Base-by-base conservation (phyloP, 92 coral and sea anemone species). In the Epizoanthus fatuus region DNA sequence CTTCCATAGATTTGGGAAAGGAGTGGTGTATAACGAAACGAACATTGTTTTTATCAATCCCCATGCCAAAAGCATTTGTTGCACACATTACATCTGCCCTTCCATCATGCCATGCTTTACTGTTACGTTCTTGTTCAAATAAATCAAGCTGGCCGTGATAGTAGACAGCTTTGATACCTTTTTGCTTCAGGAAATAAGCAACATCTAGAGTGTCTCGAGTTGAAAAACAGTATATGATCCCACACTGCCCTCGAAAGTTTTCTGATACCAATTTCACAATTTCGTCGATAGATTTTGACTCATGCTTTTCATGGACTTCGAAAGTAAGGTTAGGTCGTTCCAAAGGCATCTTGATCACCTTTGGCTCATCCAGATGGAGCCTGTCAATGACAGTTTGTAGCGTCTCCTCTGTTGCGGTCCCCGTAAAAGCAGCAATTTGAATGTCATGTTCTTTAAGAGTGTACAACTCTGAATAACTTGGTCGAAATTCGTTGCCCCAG, bases 161-260 rank as follows among this genome's bases (percentile, higher is more conserved):
- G 35, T 29, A 29, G 35, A 29, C 35, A 29, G 35, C 35, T 29
- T 29, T 29, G 35, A 29, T 29, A 1, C 87, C 91, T 53, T 74
- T 81, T 22, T 53, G 60, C 69, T 87, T 87, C 14, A 87, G 51
- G 4, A 51, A 69, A 42, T 81, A 81, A 10, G 91, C 85, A 86
- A 87, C 81, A 81, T 87, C 91, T 17, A 87, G 83, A 70, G 91
- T 62, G 83, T 87, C 90, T n/a, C 75, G 86, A 39, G 69, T 32
- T 73, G 47, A 62, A 49, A 56, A 75, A 56, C 90, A 87, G 69
- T 87, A 87, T 6, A 87, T 81, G 54, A 88, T 88, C 13, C 91
- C 91, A 88, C 87, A 88, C 22, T 65, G 87, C 56, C 91, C 91
- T 81, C 76, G 70, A 59, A 70, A 81, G 35, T 87, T 83, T 44